Percentiles rank a stretch among this genome's conserved stretches.
These are phyloP conservation scores for Cheilosia pagana DNA, from an alignment of 2,888 invertebrate species.

Conservation along the genomic window DNA sequence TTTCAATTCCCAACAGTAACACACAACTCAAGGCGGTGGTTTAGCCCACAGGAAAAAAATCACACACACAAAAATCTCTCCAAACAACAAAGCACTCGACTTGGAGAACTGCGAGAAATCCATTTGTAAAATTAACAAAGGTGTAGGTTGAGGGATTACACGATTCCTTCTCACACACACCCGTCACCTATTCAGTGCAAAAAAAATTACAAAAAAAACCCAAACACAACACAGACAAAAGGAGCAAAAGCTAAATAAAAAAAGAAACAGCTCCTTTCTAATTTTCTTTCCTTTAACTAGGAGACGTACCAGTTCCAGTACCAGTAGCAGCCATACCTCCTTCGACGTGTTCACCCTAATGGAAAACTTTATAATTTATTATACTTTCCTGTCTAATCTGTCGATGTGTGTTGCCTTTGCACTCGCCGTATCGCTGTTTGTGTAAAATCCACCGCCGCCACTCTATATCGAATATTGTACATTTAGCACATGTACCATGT, in stretches of 20 bases:
- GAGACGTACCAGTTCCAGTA: too few species aligned
- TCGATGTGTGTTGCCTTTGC: constrained; percentile 64
- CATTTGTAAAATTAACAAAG: constrained; percentile 71
- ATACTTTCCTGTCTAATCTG: constrained; percentile 74
- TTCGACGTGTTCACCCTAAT: constrained; percentile 52
- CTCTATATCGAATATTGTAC: constrained; percentile 45
- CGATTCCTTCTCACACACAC: background rate
- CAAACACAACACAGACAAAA: constrained; percentile 9
- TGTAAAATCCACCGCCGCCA: background rate
- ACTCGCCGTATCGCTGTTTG: constrained; percentile 24
- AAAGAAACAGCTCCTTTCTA: constrained; percentile 46
- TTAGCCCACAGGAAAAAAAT: constrained; percentile 27
- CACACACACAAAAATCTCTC: background rate
- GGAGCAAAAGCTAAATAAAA: constrained; percentile 28
- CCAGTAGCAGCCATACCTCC: background rate
- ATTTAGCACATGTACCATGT: constrained; percentile 74
- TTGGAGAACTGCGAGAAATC: constrained; percentile 46
- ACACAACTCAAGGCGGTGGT: constrained; percentile 25
- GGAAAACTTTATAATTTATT: constrained; percentile 76
- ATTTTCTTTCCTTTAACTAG: constrained; percentile 52
- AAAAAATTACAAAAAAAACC: background rate
- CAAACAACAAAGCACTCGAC: constrained; percentile 51
- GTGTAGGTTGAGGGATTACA: constrained; percentile 15
- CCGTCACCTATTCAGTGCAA: constrained; percentile 21
- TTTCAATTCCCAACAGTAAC: constrained; percentile 44